Base-by-base conservation (phyloP, 2,888 invertebrate genomes). In the Dryomyza anilis region DNA sequence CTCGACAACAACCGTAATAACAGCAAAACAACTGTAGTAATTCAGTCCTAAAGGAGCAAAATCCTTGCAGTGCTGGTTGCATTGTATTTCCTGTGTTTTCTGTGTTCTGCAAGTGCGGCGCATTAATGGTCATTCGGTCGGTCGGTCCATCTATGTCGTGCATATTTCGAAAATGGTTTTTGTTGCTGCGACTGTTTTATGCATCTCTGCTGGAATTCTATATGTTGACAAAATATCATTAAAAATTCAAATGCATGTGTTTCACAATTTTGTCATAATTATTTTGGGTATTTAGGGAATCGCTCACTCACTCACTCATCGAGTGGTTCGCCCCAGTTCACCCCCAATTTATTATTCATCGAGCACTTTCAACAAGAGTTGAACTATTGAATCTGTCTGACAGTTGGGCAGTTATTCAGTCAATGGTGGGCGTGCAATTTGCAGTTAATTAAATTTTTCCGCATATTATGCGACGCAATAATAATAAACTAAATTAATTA, bases 181-280 rank as follows among this genome's bases (percentile, higher is more conserved):
- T 52, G 27, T 52, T 29, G 23, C n/a, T n/a, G n/a, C n/a, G n/a
- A n/a, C n/a, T 25, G 23, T 27, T 14, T 29, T n/a, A 16, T 52
- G 14, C 50, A 29, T 52, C 4, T 48, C 23, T n/a, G 7, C 25
- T 33, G 19, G 16, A 48, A 30, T 58, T 25, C 45, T 55, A 67
- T 62, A 63, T 70, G 71, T 73, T 74, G 71, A 60, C 69, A 70
- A n/a, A 72, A 76, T 75, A 72, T 70, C 75, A 75, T 75, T 75
- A 77, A 74, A 74, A 76, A 77, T 75, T 76, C 69, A 75, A 77
- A 75, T 76, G 70, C 72, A 73, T 73, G 73, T 75, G 73, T 72
- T 74, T 70, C 73, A 27, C n/a, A 45, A 29, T 45, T 50, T 67
- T 64, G 39, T 45, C 67, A 72, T 70, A 73, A 76, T 74, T 74